A percentile compares a stretch with the other conserved stretches of the same genome.
phyloP scores from a whole-genome alignment of 1,140 invertebrate genomes.

The Leptoteleia sp. region DNA sequence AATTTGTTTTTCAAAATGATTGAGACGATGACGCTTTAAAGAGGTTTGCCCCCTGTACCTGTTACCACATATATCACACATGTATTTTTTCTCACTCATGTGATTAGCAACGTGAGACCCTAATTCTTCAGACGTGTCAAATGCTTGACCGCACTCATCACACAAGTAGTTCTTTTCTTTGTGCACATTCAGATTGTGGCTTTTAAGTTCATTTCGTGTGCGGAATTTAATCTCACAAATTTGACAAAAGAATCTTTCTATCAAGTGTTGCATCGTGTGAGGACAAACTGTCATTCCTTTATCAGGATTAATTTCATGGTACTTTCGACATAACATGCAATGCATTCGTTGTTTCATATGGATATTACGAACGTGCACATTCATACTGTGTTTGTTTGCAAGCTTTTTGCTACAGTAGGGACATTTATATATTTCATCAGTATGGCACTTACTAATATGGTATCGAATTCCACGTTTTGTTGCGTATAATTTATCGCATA shows the following conservation, averaged over 20 bases:
- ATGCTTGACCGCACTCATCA: constrained; percentile 43
- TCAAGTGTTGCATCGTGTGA: constrained; percentile 3
- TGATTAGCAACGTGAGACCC: neutral
- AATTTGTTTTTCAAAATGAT: constrained; percentile 34
- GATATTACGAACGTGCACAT: constrained; percentile 19
- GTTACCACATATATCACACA: constrained; percentile 22
- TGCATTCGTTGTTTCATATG: neutral
- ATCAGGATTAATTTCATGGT: neutral
- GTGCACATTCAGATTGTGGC: constrained; percentile 30
- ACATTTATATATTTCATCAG: neutral
- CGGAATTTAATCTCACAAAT: constrained; percentile 11
- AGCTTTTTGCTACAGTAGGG: constrained; percentile 22
- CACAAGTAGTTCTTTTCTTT: constrained; percentile 22
- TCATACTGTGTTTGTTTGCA: constrained; percentile 1
- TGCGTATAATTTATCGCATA: constrained; percentile 26
- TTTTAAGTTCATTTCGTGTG: constrained; percentile 40
- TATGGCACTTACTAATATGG: constrained; percentile 24
- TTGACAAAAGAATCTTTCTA: constrained; percentile 27
- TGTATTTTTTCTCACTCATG: constrained; percentile 18
- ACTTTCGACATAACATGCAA: constrained; percentile 12
- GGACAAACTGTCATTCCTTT: constrained; percentile 3
- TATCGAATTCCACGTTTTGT: constrained; percentile 32
- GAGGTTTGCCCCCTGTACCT: constrained; percentile 3
- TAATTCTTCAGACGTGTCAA: constrained; percentile 8
- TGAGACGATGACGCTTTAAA: constrained; percentile 28